Conservation (phyloP, 2,113 vertebrate species). For the Tretioscincus oriximinensis region DNA sequence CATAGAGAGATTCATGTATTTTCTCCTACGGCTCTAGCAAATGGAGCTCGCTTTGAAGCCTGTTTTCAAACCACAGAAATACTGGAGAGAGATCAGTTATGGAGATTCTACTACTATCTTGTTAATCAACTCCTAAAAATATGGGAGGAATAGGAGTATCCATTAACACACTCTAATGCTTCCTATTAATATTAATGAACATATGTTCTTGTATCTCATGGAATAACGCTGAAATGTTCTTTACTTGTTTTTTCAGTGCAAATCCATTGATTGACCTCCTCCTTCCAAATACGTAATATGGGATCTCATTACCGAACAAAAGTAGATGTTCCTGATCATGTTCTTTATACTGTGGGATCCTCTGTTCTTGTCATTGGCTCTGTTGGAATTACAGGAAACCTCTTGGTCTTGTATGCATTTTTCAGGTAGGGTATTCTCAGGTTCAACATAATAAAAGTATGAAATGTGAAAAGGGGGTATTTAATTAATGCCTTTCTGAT, state of each 20-base stretch:
- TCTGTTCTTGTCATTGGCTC: constrained; percentile 71
- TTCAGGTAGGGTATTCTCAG: constrained; percentile 59
- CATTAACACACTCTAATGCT: too few relatives aligned
- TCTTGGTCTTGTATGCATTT: constrained; percentile 70
- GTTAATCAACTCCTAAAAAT: too few relatives aligned
- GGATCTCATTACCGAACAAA: constrained; percentile 44
- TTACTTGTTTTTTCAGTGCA: not conserved
- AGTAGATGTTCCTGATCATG: constrained; percentile 50
- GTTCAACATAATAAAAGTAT: not conserved
- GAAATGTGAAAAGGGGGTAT: not conserved
- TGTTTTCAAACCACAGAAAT: too few relatives aligned
- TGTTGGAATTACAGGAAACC: constrained; percentile 64
- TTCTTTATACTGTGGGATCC: constrained; percentile 57
- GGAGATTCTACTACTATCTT: too few relatives aligned
- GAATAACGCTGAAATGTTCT: not conserved
- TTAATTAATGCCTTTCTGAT: not conserved
- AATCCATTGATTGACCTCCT: constrained; percentile 17
- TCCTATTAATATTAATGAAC: too few relatives aligned
- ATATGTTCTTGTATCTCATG: too few relatives aligned
- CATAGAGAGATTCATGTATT: too few relatives aligned
- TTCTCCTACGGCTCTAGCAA: too few relatives aligned
- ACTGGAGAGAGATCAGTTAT: too few relatives aligned
- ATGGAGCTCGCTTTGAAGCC: too few relatives aligned
- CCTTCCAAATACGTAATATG: constrained; percentile 49
- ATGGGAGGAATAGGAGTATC: too few relatives aligned